Percentiles rank a stretch among this genome's conserved stretches.
These are phyloP conservation scores for Ptychobarbus kaznakovi DNA, from an alignment of 2,797 vertebrate species.

Conservation along the genomic window DNA sequence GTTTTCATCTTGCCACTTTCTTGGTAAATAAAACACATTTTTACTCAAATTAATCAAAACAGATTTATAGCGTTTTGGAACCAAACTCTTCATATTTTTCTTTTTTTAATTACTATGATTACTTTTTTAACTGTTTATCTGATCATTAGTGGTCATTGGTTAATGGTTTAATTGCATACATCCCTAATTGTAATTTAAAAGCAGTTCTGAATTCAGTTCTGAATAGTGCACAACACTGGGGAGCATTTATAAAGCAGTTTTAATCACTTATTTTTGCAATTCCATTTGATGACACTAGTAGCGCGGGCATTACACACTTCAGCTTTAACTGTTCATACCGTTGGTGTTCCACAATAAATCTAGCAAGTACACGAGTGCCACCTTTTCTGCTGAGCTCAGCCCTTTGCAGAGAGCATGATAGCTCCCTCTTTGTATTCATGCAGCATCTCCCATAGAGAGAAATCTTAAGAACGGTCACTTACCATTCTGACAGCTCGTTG, in stretches of 20 bases:
- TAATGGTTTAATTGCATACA: background rate
- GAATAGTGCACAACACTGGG: background rate
- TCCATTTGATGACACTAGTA: background rate
- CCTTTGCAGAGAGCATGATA: conserved; percentile 44
- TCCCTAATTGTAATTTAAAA: background rate
- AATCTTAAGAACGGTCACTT: conserved; percentile 55
- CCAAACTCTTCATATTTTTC: too few species aligned
- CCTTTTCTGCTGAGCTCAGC: conserved; percentile 53
- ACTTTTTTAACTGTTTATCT: background rate
- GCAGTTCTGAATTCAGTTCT: background rate
- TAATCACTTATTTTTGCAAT: conserved; percentile 1
- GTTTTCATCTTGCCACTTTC: too few species aligned
- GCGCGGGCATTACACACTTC: conserved; percentile 47
- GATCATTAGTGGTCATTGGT: background rate
- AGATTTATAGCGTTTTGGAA: too few species aligned
- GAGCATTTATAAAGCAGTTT: background rate
- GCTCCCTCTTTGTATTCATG: conserved; percentile 54
- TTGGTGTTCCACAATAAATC: conserved; percentile 63
- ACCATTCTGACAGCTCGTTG: conserved; percentile 53
- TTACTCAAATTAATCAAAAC: too few species aligned
- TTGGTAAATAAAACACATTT: too few species aligned
- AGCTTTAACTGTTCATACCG: conserved; percentile 58
- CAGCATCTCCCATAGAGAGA: conserved; percentile 51
- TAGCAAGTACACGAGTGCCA: conserved; percentile 37
- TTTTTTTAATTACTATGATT: background rate